Evolutionary conservation across 2,888 invertebrate genomes (phyloP), one percentile per base, ranked within the genome.

Genomic region (Sphaeridia pumilis): DNA sequence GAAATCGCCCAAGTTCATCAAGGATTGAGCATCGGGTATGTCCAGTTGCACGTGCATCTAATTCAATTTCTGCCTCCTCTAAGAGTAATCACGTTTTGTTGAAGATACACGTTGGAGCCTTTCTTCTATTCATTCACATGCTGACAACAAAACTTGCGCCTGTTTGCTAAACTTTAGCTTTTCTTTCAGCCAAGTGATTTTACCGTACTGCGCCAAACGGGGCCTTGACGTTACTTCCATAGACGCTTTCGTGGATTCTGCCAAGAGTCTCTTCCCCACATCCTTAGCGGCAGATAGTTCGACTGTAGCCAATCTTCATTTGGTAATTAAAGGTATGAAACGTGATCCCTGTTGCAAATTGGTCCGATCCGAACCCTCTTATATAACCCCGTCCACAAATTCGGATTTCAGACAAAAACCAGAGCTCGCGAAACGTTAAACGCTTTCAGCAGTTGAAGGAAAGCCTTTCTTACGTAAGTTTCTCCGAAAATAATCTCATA

Each of bases 1-100:
- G 79, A 82, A 70, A 80, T 82, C 68, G 74, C 82, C 60, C 79
- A 81, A 21, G 81, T 80, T 10, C 74, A 76, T 52, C 78, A 80
- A 67, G 82, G 82, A 66, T 75, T 77, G 54, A 77, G 76, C 57
- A 71, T 83, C 61, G 74, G 75, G 83, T 83, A 73, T n/a, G n/a
- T n/a, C n/a, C n/a, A 78, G 81, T 38, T 17, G 38, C 20, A n/a
- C n/a, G n/a, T n/a, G n/a, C n/a, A n/a, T n/a, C n/a, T n/a, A n/a
- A n/a, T n/a, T n/a, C n/a, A n/a, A n/a, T n/a, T n/a, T n/a, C n/a
- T n/a, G n/a, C n/a, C n/a, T n/a, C n/a, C n/a, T n/a, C n/a, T n/a
- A n/a, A n/a, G n/a, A n/a, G n/a, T n/a, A n/a, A n/a, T n/a, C n/a
- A n/a, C n/a, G n/a, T n/a, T n/a, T n/a, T n/a, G n/a, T n/a, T n/a